Evolutionary conservation across 2,797 vertebrate species (phyloP).

Genomic region (Mallotus villosus): DNA sequence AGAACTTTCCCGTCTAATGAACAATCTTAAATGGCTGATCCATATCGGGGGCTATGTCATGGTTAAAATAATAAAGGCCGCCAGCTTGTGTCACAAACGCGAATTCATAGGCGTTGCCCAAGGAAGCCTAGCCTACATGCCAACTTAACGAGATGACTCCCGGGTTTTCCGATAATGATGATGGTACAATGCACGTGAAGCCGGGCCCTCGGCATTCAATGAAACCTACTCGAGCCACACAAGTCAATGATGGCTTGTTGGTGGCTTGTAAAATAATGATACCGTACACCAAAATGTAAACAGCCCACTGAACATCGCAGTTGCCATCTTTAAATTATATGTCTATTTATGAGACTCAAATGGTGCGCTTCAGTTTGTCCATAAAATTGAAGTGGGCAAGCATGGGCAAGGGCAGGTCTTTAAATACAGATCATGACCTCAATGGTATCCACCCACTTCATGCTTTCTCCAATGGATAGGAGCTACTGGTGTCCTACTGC

Average conservation of each 20-base stretch:
- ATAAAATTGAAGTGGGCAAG: neutral
- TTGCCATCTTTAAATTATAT: neutral
- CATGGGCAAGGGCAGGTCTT: conserved; percentile 48
- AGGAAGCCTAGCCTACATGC: neutral
- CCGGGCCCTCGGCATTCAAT: neutral
- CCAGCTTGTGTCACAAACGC: conserved; percentile 37
- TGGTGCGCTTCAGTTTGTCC: neutral
- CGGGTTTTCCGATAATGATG: no score
- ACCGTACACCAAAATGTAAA: neutral
- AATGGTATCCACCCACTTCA: conserved; percentile 62
- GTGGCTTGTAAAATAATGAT: neutral
- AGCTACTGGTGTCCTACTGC: conserved; percentile 66
- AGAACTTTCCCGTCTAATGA: conserved; percentile 59
- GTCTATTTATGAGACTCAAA: neutral
- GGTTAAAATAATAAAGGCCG: conserved; percentile 36
- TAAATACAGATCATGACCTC: conserved; percentile 51
- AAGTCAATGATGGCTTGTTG: neutral
- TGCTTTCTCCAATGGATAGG: conserved; percentile 57
- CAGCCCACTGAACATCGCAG: neutral
- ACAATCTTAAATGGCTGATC: conserved; percentile 42
- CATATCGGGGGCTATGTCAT: conserved; percentile 35
- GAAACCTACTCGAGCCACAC: neutral
- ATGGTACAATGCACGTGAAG: no score
- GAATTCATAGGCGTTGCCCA: neutral
- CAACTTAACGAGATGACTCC: neutral